A percentile compares a stretch with the other conserved stretches of the same genome.
phyloP scores from a whole-genome alignment of 2,888 invertebrate genomes.

The Lumbricus terrestris region DNA sequence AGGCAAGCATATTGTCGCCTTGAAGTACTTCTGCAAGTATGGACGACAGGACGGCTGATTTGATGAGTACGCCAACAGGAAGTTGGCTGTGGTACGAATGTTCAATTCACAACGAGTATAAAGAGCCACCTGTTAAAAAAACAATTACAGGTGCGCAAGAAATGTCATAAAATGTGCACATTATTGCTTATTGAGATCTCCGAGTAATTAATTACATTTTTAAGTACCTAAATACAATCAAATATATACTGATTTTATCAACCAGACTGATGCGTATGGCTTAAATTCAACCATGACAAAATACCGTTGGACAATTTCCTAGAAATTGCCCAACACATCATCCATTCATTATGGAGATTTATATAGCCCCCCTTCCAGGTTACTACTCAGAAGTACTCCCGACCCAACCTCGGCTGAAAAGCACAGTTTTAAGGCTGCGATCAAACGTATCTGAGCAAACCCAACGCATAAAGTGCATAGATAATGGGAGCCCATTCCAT shows the following conservation, averaged over 20 bases:
- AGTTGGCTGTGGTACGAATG: conserved; percentile 60
- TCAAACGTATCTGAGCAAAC: no score
- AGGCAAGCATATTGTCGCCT: conserved; percentile 56
- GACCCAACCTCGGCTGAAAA: no score
- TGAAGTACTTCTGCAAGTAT: conserved; percentile 59
- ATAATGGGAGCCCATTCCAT: no score
- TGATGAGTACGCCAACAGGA: conserved; percentile 59
- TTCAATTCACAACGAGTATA: conserved; percentile 61
- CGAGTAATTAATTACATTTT: neutral
- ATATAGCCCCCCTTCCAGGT: no score
- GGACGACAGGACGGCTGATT: conserved; percentile 51
- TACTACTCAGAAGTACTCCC: no score
- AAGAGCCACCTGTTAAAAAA: conserved; percentile 56
- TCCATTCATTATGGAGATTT: no score
- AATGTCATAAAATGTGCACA: neutral
- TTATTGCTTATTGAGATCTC: neutral
- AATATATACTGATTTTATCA: neutral
- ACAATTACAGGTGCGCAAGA: neutral
- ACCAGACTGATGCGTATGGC: no score
- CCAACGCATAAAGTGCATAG: no score
- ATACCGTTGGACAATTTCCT: no score
- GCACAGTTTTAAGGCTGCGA: no score
- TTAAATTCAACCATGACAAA: no score
- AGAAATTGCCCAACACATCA: no score
- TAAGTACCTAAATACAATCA: neutral